Percentiles rank a stretch among this genome's conserved stretches.
phyloP scores from a whole-genome alignment of 2,888 invertebrate genomes.

The Schizaphis graminum region DNA sequence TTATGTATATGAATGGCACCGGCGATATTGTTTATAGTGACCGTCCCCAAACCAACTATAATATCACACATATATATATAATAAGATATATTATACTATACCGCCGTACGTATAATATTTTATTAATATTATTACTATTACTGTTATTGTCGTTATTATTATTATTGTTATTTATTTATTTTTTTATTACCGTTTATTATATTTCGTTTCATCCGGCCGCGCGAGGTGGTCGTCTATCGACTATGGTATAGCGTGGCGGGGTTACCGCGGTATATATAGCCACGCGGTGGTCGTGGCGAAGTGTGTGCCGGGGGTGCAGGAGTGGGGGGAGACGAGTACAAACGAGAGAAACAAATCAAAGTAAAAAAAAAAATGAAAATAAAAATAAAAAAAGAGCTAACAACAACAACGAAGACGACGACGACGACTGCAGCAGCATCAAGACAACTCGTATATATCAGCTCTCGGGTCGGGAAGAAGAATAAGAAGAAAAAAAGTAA shows the following conservation, averaged over 20 bases:
- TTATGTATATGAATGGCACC: neutral
- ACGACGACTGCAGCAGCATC: constrained; percentile 20
- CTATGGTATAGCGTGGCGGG: neutral
- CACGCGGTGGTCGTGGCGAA: neutral
- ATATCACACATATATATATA: neutral
- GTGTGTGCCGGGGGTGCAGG: too few species aligned
- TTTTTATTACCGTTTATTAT: constrained; percentile 33
- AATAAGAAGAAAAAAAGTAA: constrained; percentile 55
- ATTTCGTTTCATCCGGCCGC: neutral
- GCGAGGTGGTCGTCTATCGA: constrained; percentile 1
- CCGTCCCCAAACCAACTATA: neutral
- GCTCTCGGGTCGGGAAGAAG: constrained; percentile 14
- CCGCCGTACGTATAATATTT: neutral
- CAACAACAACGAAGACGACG: constrained; percentile 17
- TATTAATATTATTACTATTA: neutral
- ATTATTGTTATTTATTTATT: constrained; percentile 3
- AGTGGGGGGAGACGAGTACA: constrained; percentile 9
- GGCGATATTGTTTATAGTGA: neutral
- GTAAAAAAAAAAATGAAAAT: neutral
- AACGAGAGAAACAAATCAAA: constrained; percentile 61
- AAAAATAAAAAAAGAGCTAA: neutral
- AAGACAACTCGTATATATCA: constrained; percentile 55
- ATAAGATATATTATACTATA: neutral
- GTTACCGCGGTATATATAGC: neutral
- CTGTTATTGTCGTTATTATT: constrained; percentile 20